phyloP scores from a whole-genome alignment of 2,113 vertebrate genomes.

The Gnathonemus longibarbis region DNA sequence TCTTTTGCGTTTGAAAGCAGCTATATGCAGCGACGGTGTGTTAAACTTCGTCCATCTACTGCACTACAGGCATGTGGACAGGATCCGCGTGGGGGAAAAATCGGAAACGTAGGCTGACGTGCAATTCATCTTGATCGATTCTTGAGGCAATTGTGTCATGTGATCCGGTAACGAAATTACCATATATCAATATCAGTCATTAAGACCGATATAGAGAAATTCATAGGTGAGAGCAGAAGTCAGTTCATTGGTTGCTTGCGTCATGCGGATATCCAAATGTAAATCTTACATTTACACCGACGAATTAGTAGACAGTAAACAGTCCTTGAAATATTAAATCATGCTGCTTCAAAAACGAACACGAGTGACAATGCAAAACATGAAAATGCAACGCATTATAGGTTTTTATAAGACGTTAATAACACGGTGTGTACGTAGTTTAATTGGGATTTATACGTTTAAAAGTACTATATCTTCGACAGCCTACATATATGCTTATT shows the following conservation, averaged over 20 bases:
- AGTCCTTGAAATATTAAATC: constrained; percentile 36
- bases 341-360: constrained; percentile 43
- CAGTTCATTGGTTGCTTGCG: constrained; percentile 73
- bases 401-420: not conserved
- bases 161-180: constrained; percentile 98
- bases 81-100: constrained; percentile 82
- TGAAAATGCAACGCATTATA: not conserved
- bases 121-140: constrained; percentile 99
- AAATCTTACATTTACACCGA: constrained; percentile 46
- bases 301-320: constrained; percentile 43
- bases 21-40: constrained; percentile 74
- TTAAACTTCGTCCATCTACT: constrained; percentile 96
- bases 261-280: constrained; percentile 60
- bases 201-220: constrained; percentile 73
- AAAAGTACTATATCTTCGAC: not conserved
- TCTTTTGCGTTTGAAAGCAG: constrained; percentile 63
- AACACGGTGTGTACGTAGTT: not conserved
- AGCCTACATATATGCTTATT: not conserved
- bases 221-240: constrained; percentile 56
- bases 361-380: constrained; percentile 20
- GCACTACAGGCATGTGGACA: constrained; percentile 81
- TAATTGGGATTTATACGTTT: not conserved
- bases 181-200: constrained; percentile 98
- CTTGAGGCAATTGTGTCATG: constrained; percentile 99
- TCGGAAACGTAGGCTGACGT: constrained; percentile 95